Conservation (phyloP, 2,797 vertebrate species). For the Chelon labrosus region DNA sequence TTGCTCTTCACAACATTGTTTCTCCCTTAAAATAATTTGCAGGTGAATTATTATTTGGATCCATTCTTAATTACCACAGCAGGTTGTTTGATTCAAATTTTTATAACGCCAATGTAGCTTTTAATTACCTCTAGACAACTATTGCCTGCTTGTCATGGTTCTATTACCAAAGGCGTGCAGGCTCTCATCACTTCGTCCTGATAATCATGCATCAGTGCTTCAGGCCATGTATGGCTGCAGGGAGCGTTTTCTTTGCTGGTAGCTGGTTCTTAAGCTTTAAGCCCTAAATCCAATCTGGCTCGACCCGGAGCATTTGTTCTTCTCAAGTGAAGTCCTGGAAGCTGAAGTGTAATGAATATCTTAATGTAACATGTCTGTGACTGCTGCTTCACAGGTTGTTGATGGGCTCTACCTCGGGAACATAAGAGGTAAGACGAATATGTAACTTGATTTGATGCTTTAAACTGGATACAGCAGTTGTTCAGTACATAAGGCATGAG, state of each 20-base stretch:
- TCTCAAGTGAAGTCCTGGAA: conserved; percentile 43
- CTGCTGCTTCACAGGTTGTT: conserved; percentile 85
- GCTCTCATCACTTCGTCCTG: conserved; percentile 40
- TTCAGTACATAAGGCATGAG: background rate
- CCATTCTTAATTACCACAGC: background rate
- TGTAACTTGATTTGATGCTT: conserved; percentile 16
- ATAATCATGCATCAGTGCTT: conserved; percentile 56
- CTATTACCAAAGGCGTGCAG: conserved; percentile 9
- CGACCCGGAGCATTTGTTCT: conserved; percentile 42
- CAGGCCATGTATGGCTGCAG: conserved; percentile 68
- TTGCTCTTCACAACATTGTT: no score
- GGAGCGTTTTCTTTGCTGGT: conserved; percentile 48
- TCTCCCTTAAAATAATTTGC: background rate
- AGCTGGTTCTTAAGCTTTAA: conserved; percentile 60
- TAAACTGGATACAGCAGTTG: background rate
- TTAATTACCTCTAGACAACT: conserved; percentile 1
- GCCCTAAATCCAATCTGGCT: conserved; percentile 73
- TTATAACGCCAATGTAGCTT: background rate
- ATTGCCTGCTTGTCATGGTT: background rate
- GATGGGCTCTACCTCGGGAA: conserved; percentile 92
- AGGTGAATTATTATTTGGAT: background rate
- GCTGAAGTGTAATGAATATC: conserved; percentile 36
- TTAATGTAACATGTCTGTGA: conserved; percentile 66
- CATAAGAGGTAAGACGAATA: conserved; percentile 86
- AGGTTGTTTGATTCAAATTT: background rate